Base-by-base conservation (phyloP, 92 coral and sea anemone genomes). In the Phymanthus crucifer region DNA sequence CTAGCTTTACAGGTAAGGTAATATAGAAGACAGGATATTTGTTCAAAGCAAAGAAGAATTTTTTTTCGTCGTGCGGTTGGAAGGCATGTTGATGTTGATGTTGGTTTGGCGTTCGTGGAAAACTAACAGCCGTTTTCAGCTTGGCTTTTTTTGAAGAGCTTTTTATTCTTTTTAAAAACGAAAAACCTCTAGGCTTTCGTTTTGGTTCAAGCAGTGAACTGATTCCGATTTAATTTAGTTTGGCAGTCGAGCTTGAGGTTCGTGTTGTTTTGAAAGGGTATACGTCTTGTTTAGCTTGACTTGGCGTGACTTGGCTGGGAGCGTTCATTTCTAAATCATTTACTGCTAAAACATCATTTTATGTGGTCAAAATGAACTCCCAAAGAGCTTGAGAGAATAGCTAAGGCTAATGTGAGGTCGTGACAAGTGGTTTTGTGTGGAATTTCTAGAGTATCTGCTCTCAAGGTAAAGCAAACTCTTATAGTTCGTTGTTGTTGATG, bases 241-340 rank as follows among this genome's bases (percentile, higher is more conserved):
- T 24, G 16, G 17, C 33, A 3, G 10, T 12, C 1, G 68, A 27
- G 34, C 0, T 7, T 10, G 68, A 54, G 2, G 5, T 54, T 10
- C 29, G 1, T 11, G 16, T 61, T 61, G 68, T 61, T 61, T 61
- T 61, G 68, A 61, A 61, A 61, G 68, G 14, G 33, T 61, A 61
- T 61, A 19, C 68, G 11, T 61, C 17, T 3, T 2, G 35, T 61
- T 61, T 24, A 61, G 68, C 68, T 61, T 24, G 34, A 29, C 34
- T 61, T 61, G 68, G 68, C 68, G 68, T 61, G 35, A 61, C 68
- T 61, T 61, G 29, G 14, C 24, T 8, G 64, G 64, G 64, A 54
- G 64, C 68, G 68, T 61, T 61, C 68, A 61, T 16, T 61, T 34
- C 12, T 10, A 61, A 26, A n/a, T 61, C 68, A 29, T 29, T 14